These are phyloP conservation scores for Novumbra hubbsi DNA, from an alignment of 2,797 vertebrate species.

Conservation along the genomic window DNA sequence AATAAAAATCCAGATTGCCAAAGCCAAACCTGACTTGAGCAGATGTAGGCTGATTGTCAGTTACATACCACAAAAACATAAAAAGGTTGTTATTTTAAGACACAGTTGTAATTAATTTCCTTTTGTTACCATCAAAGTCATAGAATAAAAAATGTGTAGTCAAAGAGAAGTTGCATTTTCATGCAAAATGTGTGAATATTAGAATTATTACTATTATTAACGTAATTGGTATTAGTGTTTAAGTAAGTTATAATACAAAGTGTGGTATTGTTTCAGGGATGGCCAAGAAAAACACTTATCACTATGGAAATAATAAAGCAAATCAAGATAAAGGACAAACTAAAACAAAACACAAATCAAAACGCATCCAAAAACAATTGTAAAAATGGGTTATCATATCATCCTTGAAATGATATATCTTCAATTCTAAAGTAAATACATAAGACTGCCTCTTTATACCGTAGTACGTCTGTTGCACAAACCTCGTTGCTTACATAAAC, in stretches of 20 bases:
- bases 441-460: background rate
- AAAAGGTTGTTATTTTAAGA: background rate
- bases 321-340: too few species aligned
- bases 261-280: background rate
- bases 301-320: too few species aligned
- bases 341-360: too few species aligned
- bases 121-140: background rate
- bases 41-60: background rate
- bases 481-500: conserved; percentile 13
- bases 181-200: background rate
- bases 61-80: background rate
- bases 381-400: too few species aligned
- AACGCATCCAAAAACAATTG: too few species aligned
- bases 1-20: background rate
- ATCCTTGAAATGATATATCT: too few species aligned
- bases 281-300: background rate
- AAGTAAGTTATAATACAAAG: background rate
- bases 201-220: background rate
- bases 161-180: background rate
- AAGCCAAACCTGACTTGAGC: background rate
- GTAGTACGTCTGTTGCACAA: too few species aligned
- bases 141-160: background rate
- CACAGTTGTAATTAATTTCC: background rate
- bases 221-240: background rate
- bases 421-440: too few species aligned